Evolutionary conservation across 1,140 invertebrate genomes (phyloP), one percentile per base, ranked within the genome.

Genomic region (Proctacanthus coquilletti): DNA sequence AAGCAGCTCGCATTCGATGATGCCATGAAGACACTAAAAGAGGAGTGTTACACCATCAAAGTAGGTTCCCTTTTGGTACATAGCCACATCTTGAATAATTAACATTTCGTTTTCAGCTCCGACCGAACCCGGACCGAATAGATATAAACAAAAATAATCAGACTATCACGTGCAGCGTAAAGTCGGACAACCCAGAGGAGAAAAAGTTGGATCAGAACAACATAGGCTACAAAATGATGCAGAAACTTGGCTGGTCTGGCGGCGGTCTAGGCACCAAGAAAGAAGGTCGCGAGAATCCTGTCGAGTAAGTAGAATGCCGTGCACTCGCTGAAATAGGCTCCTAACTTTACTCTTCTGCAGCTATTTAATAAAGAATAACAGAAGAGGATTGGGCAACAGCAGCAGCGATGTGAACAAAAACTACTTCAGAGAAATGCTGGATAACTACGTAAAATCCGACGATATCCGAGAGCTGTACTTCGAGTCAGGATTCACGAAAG

Each of bases 201-300:
- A 40, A 51, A 21, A 48, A 52, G 14, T 45, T 71, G 5, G 44
- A 61, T 19, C 53, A 60, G 8, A 64, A 60, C 41, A 75, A 74
- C 46, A 64, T 76, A 39, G 78, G 76, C 5, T 73, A 61, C 36
- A 80, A 74, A 48, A 66, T 86, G 60, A 71, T 86, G 69, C 71
- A 74, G 41, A 59, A 78, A 42, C 84, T 87, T 81, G 84, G 83
- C 0, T 86, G 82, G 82, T 63, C 69, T 18, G 82, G 82, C 18
- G 80, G 80, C 21, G 80, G 77, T 1, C 60, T 84, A 27, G 81
- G 82, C 0, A 75, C 75, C 43, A 62, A 70, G 11, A 65, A 69
- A 10, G 70, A 76, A 45, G 83, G 82, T 18, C 72, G 75, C n/a
- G 60, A 64, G 3, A 70, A 77, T 38, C 75, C 76, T 21, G 65